phyloP scores from a whole-genome alignment of 2,888 invertebrate genomes.

The Colostygia pectinataria region DNA sequence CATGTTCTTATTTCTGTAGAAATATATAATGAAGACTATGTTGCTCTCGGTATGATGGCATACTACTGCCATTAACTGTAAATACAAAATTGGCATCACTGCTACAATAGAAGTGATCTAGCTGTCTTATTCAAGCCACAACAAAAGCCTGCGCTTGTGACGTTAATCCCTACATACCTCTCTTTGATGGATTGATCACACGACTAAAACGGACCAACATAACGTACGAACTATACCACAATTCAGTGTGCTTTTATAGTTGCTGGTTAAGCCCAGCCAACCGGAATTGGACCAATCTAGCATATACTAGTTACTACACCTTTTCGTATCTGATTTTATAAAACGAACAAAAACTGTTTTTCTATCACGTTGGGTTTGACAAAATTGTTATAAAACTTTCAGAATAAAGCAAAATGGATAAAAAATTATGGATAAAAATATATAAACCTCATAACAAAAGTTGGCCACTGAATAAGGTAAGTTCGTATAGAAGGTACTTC shows the following conservation, averaged over 20 bases:
- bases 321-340: background rate
- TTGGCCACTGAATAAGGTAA: no score
- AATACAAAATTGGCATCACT: no score
- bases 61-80: no score
- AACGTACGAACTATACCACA: background rate
- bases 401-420: no score
- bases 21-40: no score
- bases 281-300: constrained; percentile 8
- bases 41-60: no score
- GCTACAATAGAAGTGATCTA: constrained; percentile 1
- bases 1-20: no score
- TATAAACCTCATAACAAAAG: no score
- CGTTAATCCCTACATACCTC: constrained; percentile 29
- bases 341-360: constrained; percentile 4
- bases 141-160: constrained; percentile 22
- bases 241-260: constrained; percentile 11
- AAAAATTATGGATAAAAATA: no score
- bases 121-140: constrained; percentile 1
- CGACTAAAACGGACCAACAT: constrained; percentile 15
- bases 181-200: constrained; percentile 32
- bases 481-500: no score
- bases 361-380: no score
- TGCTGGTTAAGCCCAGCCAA: constrained; percentile 2
- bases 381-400: no score
- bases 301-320: background rate